Percentiles rank a stretch among this genome's conserved stretches.
Evolutionary conservation across 92 coral and sea anemone genomes (phyloP).

Genomic region (Bergia puertoricense): DNA sequence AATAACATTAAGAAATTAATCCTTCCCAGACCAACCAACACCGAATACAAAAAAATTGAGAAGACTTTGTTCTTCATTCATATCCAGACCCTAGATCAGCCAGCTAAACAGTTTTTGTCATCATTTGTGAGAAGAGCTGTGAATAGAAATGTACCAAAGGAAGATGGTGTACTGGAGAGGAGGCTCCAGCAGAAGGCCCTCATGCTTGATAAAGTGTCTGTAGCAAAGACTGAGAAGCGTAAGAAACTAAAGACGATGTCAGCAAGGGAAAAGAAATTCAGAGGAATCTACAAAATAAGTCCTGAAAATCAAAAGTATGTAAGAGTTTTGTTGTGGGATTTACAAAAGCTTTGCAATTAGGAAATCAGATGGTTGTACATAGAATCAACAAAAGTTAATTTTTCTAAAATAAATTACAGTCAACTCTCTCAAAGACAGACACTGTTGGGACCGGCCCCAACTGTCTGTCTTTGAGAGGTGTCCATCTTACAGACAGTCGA

Average conservation of each 20-base stretch:
- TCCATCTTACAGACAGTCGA: too few species aligned
- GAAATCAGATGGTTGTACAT: too few species aligned
- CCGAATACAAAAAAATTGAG: too few species aligned
- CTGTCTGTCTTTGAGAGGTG: too few species aligned
- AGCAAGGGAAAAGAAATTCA: conserved; percentile 69
- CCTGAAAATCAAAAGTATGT: conserved; percentile 79
- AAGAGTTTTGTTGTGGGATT: neutral
- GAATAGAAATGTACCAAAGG: conserved; percentile 29
- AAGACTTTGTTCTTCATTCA: neutral
- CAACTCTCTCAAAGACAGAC: too few species aligned
- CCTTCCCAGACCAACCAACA: too few species aligned
- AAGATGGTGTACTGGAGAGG: conserved; percentile 33
- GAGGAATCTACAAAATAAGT: conserved; percentile 74
- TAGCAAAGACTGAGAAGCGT: conserved; percentile 44
- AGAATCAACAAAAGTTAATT: too few species aligned
- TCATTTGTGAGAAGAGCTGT: conserved; percentile 71
- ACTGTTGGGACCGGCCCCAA: too few species aligned
- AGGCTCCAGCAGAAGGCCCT: conserved; percentile 67
- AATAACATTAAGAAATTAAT: too few species aligned
- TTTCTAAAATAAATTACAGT: too few species aligned
- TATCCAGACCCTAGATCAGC: conserved; percentile 65
- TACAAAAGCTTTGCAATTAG: neutral
- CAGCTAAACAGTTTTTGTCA: conserved; percentile 79
- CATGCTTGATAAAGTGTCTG: conserved; percentile 67
- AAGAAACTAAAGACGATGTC: conserved; percentile 80